These are phyloP conservation scores for Mallotus villosus DNA, from an alignment of 2,797 vertebrate genomes.

Conservation along the genomic window DNA sequence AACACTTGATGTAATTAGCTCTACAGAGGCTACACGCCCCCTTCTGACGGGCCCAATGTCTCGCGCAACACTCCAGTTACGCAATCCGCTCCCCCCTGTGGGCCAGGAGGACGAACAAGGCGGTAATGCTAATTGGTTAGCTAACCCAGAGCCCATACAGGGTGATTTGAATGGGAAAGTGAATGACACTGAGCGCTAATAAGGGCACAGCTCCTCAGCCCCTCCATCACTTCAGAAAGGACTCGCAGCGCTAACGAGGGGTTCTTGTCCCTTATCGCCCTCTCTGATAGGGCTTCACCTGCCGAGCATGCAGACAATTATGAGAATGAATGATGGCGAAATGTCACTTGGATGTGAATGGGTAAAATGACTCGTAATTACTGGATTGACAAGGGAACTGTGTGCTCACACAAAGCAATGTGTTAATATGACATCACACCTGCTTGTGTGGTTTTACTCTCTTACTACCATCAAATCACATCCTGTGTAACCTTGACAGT, in stretches of 20 bases:
- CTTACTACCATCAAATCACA: not conserved
- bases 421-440: not conserved
- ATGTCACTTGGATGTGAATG: not conserved
- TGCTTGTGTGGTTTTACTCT: not conserved
- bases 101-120: not conserved
- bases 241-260: not conserved
- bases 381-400: not conserved
- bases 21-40: too few species aligned
- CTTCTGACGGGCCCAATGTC: not conserved
- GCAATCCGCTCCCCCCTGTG: not conserved
- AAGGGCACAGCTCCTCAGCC: not conserved
- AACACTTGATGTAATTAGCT: too few species aligned
- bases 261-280: not conserved
- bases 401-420: not conserved
- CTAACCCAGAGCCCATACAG: not conserved
- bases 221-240: not conserved
- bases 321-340: not conserved
- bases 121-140: not conserved
- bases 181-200: not conserved
- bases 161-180: not conserved
- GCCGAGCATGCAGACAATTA: not conserved
- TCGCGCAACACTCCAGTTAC: not conserved
- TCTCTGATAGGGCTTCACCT: not conserved
- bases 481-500: not conserved
- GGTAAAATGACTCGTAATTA: not conserved